Conservation (phyloP, 2,797 vertebrate genomes). For the Sebastes vulpes region DNA sequence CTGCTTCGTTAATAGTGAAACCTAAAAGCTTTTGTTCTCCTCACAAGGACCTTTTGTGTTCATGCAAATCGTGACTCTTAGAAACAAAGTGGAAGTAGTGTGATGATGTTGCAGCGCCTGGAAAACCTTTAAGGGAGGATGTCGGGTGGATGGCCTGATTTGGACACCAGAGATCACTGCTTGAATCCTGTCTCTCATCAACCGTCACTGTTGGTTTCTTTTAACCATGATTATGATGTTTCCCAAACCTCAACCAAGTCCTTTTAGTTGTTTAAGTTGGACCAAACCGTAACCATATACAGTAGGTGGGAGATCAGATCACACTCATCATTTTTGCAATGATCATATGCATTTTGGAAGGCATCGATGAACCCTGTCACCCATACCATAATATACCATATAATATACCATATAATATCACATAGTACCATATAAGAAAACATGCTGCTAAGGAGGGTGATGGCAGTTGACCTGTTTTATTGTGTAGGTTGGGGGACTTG, state of each 20-base stretch:
- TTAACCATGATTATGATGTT: background rate
- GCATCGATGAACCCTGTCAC: background rate
- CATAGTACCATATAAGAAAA: background rate
- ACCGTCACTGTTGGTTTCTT: background rate
- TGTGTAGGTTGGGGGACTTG: background rate
- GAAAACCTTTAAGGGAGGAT: background rate
- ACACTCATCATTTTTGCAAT: background rate
- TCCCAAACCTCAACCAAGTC: background rate
- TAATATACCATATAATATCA: too few species aligned
- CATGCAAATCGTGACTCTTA: background rate
- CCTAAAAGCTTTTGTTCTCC: background rate
- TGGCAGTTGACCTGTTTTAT: background rate
- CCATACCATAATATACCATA: background rate
- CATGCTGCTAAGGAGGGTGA: background rate
- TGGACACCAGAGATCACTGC: background rate
- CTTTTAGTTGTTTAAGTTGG: background rate
- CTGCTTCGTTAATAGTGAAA: background rate
- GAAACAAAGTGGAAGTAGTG: background rate
- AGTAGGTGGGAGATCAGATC: background rate
- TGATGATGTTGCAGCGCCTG: background rate
- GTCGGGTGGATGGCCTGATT: background rate
- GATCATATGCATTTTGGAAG: background rate
- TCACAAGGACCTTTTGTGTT: background rate
- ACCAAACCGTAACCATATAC: background rate
- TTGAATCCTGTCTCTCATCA: background rate